Base-by-base conservation (phyloP, 2,797 vertebrate species). In the Mastacembelus armatus region DNA sequence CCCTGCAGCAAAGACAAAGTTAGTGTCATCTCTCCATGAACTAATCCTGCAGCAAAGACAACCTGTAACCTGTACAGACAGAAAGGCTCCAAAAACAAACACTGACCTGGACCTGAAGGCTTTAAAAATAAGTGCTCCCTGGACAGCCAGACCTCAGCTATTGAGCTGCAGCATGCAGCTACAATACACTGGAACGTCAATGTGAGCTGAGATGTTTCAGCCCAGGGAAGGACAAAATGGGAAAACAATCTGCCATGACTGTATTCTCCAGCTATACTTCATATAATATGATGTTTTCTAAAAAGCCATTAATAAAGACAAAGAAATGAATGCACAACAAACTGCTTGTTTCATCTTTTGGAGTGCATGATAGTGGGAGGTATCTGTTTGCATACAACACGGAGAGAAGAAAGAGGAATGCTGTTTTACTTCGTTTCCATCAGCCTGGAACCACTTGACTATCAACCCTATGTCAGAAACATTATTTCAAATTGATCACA, bases 31-130 rank as follows among this genome's bases (percentile, higher is more conserved):
- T n/a, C n/a, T n/a, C n/a, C n/a, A n/a, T n/a, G n/a, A n/a, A n/a
- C n/a, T n/a, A n/a, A n/a, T n/a, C n/a, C n/a, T 57, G 61, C 66
- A 74, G 61, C n/a, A 38, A 66, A n/a, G n/a, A 24, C 43, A 35
- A 57, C 24, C 29, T 56, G 57, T 18, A 33, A 48, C 15, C 8
- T 16, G n/a, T 12, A 38, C 7, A 9, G 29, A 49, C 27, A 21
- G 49, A 26, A 40, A 59, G 14, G 27, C 9, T 18, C 58, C 7
- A 66, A 26, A 29, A 42, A 19, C 21, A 10, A 49, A 15, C 10
- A 5, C 24, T 47, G 51, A 62, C 43, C 30, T 11, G 21, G 51
- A 62, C 43, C 30, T 11, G 21, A 38, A 22, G n/a, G 24, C 15
- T 50, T 50, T 19, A 49, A 32, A n/a, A 63, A 36, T 59, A 10